A percentile compares a stretch with the other conserved stretches of the same genome.
These are phyloP conservation scores for Penaeus japonicus DNA, from an alignment of 1,140 invertebrate genomes.

Conservation along the genomic window DNA sequence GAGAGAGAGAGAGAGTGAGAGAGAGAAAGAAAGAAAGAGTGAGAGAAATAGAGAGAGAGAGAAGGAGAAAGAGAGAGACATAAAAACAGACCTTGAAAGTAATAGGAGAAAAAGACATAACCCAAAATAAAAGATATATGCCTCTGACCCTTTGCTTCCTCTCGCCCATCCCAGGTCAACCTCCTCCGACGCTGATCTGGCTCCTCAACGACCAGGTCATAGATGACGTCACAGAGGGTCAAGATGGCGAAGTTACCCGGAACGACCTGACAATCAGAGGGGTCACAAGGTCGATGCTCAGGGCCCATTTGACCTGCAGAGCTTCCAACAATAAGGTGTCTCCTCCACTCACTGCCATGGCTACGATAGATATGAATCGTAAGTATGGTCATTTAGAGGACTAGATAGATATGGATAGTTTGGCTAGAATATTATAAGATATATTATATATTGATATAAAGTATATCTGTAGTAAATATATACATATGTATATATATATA, in stretches of 20 bases:
- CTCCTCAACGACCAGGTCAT: slow-evolving; percentile 33
- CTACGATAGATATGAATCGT: slow-evolving; percentile 45
- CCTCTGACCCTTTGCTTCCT: background rate
- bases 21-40: too few species aligned
- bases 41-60: too few species aligned
- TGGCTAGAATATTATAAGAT: too few species aligned
- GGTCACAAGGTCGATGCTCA: slow-evolving; percentile 33
- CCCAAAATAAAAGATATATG: too few species aligned
- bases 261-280: slow-evolving; percentile 38
- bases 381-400: background rate
- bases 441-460: too few species aligned
- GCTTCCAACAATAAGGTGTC: slow-evolving; percentile 45
- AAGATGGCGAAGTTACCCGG: slow-evolving; percentile 25
- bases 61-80: too few species aligned
- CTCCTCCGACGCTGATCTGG: slow-evolving; percentile 27
- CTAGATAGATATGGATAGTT: too few species aligned
- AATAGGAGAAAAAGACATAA: too few species aligned
- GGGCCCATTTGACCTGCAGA: slow-evolving; percentile 38
- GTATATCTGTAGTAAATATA: too few species aligned
- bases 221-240: slow-evolving; percentile 17
- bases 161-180: background rate
- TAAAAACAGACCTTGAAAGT: too few species aligned
- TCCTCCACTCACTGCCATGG: background rate
- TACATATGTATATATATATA: too few species aligned
- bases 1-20: too few species aligned